A percentile compares a stretch with the other conserved stretches of the same genome.
These are phyloP conservation scores for Takifugu rubripes DNA, from an alignment of 2,797 vertebrate species.

Conservation along the genomic window DNA sequence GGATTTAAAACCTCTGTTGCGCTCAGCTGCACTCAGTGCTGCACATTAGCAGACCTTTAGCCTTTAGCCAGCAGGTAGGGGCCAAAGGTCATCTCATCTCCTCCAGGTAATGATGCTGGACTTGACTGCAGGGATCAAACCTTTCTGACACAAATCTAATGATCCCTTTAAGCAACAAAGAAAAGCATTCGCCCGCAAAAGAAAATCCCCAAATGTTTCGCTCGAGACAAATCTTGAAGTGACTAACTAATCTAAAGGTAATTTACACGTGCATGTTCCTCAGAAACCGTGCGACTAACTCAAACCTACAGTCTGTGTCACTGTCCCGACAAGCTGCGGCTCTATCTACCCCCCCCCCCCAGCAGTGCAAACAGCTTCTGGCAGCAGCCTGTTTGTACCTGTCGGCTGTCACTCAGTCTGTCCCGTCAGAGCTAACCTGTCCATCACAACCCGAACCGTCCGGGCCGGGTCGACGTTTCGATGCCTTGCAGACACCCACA, in stretches of 20 bases:
- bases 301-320: conserved; percentile 6
- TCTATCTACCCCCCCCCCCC: neutral
- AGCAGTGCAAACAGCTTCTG: conserved; percentile 12
- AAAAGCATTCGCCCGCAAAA: neutral
- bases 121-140: conserved; percentile 15
- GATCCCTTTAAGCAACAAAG: conserved; percentile 13
- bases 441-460: neutral
- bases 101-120: conserved; percentile 11
- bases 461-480: conserved; percentile 7
- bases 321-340: conserved; percentile 4
- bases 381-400: conserved; percentile 24
- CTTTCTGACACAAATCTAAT: conserved; percentile 11
- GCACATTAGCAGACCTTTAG: conserved; percentile 36
- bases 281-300: neutral
- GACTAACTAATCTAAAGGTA: neutral
- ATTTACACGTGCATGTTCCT: too few species aligned
- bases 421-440: conserved; percentile 6
- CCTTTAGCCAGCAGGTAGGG: conserved; percentile 25
- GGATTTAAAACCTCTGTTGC: conserved; percentile 4
- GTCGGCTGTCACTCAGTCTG: conserved; percentile 11
- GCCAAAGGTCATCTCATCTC: conserved; percentile 32
- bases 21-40: conserved; percentile 21
- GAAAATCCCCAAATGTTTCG: neutral
- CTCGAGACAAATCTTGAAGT: neutral
- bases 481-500: conserved; percentile 11